phyloP scores from a whole-genome alignment of 2,113 vertebrate genomes.

The rabbit (Oryctolagus cuniculus) region DNA sequence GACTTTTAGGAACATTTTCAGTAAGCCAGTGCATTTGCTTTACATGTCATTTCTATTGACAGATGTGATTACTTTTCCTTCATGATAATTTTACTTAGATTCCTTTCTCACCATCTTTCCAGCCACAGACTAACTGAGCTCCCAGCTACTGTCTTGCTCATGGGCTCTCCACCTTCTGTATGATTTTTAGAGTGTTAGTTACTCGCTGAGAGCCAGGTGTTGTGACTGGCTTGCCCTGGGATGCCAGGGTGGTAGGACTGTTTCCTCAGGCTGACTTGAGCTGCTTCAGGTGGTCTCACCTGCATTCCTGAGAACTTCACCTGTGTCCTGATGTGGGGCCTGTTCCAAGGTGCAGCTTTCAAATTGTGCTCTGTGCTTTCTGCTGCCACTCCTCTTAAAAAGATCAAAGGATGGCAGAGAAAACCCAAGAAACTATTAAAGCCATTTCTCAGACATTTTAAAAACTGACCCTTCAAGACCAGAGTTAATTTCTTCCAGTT shows the following conservation, averaged over 20 bases:
- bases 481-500: background rate
- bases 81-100: background rate
- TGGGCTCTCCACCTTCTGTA: background rate
- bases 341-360: background rate
- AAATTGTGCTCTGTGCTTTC: background rate
- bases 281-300: background rate
- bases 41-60: background rate
- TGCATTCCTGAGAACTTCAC: background rate
- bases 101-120: background rate
- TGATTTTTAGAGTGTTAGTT: background rate
- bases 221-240: background rate
- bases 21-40: background rate
- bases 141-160: background rate
- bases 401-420: background rate
- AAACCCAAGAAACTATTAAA: background rate
- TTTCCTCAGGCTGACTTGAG: background rate
- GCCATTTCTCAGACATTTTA: background rate
- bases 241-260: background rate
- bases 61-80: background rate
- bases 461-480: background rate
- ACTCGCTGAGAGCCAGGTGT: background rate
- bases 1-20: background rate
- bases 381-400: background rate
- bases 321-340: background rate
- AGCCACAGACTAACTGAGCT: rapidly evolving